Base-by-base conservation (phyloP, 1,140 invertebrate species). In the Trachymyrmex cornetzi region DNA sequence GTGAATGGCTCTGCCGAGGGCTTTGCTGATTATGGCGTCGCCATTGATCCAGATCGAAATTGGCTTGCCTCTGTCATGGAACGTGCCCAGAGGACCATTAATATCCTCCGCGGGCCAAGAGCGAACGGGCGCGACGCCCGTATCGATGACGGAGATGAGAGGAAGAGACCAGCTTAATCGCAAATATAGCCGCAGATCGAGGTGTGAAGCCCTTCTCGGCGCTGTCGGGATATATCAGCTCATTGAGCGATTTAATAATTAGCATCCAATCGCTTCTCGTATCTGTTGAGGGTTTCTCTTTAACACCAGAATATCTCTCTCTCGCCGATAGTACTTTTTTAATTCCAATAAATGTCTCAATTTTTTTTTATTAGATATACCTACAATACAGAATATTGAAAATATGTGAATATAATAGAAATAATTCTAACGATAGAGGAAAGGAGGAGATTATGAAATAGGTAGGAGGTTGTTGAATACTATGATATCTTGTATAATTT, bases 41-140 rank as follows among this genome's bases (percentile, higher is more conserved):
- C 77, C 88, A 90, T 90, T 89, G 89, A 90, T 90, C 89, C 85
- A 89, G 89, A 89, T 90, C 88, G 80, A 89, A 90, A 90, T 90
- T 90, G 88, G 89, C 88, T 87, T 87, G 74, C 66, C 87, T 88
- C 88, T 90, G 89, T 89, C 89, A 89, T 85, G 89, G 80, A 90
- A 87, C 88, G 89, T 69, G 63, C 89, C 50, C 75, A 84, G 89
- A 90, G 88, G 75, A 87, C 79, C 89, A 90, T 90, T 90, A 90
- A 89, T 90, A 90, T 89, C 80, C 88, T 87, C 85, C 80, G 30
- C 44, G 71, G 34, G 48, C 64, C 53, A 81, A 59, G 69, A 57
- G 61, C 30, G 69, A 77, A 66, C 86, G 53, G 55, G 59, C 38
- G 69, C 69, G 80, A 61, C 69, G 69, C 55, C 1, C 53, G 69